Conservation (phyloP, 1,140 invertebrate species). For the Drosophila biarmipes region DNA sequence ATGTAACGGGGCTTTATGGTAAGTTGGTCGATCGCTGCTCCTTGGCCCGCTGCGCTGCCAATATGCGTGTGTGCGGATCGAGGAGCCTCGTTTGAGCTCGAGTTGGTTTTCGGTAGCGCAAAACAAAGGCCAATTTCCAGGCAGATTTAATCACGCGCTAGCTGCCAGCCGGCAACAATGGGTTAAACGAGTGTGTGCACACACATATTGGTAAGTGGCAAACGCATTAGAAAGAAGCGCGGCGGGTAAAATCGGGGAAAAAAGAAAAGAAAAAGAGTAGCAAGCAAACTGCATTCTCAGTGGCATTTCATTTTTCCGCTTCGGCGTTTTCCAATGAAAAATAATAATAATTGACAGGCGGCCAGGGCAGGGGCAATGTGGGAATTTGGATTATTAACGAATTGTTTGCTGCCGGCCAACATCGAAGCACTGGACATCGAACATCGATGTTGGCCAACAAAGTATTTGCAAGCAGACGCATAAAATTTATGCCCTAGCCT, state of each 20-base stretch:
- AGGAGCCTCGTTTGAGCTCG: conserved; percentile 34
- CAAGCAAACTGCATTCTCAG: conserved; percentile 60
- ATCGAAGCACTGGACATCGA: conserved; percentile 39
- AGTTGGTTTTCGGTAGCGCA: conserved; percentile 64
- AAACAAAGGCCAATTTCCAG: conserved; percentile 80
- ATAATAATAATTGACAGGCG: conserved; percentile 82
- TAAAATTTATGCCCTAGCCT: conserved; percentile 73
- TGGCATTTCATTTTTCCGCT: conserved; percentile 81
- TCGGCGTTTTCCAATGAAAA: conserved; percentile 80
- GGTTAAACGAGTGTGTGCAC: conserved; percentile 36
- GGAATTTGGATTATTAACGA: conserved; percentile 83
- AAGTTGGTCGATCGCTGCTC: conserved; percentile 61
- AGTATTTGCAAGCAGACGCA: conserved; percentile 71
- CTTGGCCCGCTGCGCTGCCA: conserved; percentile 18
- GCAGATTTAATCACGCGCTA: conserved; percentile 80
- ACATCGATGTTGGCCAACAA: conserved; percentile 17
- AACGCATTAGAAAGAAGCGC: conserved; percentile 74
- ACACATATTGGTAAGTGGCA: conserved; percentile 56
- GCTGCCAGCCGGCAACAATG: conserved; percentile 67
- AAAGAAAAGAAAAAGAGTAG: conserved; percentile 27
- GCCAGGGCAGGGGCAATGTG: conserved; percentile 64
- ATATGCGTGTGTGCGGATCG: conserved; percentile 46
- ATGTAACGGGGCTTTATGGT: conserved; percentile 82
- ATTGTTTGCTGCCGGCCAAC: conserved; percentile 70
- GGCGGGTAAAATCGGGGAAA: not conserved